These are phyloP conservation scores for Catamblyrhynchus diadema DNA, from an alignment of 2,797 vertebrate genomes.

Conservation along the genomic window DNA sequence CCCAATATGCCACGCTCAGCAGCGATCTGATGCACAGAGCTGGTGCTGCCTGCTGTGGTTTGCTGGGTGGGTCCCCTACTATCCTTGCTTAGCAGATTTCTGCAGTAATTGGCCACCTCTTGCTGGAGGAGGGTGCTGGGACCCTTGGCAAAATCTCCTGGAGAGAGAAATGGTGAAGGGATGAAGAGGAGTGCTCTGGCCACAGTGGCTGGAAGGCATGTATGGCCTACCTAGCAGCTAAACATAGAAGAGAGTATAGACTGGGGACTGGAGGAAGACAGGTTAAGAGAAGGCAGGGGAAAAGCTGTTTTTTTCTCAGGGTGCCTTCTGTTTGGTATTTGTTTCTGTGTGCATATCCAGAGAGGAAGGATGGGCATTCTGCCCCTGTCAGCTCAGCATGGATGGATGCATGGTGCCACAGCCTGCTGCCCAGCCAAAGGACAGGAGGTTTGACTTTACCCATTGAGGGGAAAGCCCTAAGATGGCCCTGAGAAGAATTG, in stretches of 20 bases:
- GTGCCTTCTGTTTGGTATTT: neutral
- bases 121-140: neutral
- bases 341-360: fast-evolving
- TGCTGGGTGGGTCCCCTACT: neutral
- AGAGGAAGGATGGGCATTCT: neutral
- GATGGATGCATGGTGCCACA: fast-evolving
- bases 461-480: neutral
- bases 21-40: neutral
- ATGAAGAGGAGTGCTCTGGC: neutral
- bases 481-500: neutral
- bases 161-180: neutral
- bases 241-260: neutral
- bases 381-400: neutral
- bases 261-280: neutral
- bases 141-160: fast-evolving
- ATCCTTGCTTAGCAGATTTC: neutral
- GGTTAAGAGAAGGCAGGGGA: neutral
- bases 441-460: neutral
- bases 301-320: neutral
- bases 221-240: neutral
- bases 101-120: fast-evolving
- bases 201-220: neutral
- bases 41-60: neutral
- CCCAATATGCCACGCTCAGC: fast-evolving
- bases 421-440: neutral